Percentiles rank a stretch among this genome's conserved stretches.
These are phyloP conservation scores for Alectura lathami DNA, from an alignment of 2,113 vertebrate genomes.

Conservation along the genomic window DNA sequence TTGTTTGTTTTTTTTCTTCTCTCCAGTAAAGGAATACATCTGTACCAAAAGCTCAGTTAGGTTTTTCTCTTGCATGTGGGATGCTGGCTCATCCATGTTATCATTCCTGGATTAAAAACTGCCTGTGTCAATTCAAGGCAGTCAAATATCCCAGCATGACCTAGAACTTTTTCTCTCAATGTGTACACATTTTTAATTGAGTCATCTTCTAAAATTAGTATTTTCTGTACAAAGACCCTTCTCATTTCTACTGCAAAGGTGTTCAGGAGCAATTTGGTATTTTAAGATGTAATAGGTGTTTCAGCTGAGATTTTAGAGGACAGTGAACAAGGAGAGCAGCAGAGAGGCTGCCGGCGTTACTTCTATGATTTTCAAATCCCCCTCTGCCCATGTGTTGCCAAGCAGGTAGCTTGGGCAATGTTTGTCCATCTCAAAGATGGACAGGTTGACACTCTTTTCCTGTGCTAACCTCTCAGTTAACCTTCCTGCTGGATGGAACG, in stretches of 20 bases:
- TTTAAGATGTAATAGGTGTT: slow-evolving; percentile 19
- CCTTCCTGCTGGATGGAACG: not conserved
- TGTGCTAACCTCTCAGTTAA: not conserved
- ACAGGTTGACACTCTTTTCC: not conserved
- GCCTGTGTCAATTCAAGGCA: not conserved
- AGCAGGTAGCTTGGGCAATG: not conserved
- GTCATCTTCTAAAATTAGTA: slow-evolving; percentile 42
- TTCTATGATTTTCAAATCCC: not conserved
- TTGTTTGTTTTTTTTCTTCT: not conserved
- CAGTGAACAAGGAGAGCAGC: slow-evolving; percentile 7
- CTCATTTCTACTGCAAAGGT: not conserved
- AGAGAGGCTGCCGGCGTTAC: not conserved
- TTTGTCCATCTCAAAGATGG: not conserved
- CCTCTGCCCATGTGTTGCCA: not conserved
- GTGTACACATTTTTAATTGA: slow-evolving; percentile 23
- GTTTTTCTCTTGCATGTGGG: not conserved
- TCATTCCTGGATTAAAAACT: not conserved
- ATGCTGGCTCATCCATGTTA: not conserved
- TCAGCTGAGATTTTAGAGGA: slow-evolving; percentile 52
- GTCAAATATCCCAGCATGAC: not conserved
- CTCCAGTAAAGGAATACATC: not conserved
- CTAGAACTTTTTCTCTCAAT: slow-evolving; percentile 12
- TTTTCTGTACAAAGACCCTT: slow-evolving; percentile 33
- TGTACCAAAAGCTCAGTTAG: not conserved
- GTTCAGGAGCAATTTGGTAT: slow-evolving; percentile 3